These are phyloP conservation scores for Istiophorus platypterus DNA, from an alignment of 2,113 vertebrate genomes.

Conservation along the genomic window DNA sequence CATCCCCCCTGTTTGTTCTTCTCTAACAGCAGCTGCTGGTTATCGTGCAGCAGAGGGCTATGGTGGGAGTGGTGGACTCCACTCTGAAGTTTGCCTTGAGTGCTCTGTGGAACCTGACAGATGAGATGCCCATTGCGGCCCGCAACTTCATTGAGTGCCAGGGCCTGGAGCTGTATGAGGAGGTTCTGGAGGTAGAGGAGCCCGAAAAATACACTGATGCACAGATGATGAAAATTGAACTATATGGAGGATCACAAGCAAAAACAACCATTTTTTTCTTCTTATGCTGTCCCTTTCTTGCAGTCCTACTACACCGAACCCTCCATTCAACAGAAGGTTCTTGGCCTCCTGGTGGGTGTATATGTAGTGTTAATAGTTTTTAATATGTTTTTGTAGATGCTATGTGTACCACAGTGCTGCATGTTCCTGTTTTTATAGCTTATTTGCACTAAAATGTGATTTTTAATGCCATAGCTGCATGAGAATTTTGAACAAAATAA, in stretches of 20 bases:
- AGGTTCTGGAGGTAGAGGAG: constrained; percentile 90
- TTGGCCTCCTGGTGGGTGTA: constrained; percentile 92
- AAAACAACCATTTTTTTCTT: constrained; percentile 2
- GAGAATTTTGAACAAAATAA: neutral
- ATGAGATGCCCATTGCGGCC: constrained; percentile 92
- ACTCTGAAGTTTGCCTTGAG: constrained; percentile 94
- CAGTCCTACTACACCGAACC: constrained; percentile 92
- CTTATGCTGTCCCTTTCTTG: constrained; percentile 25
- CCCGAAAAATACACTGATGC: neutral
- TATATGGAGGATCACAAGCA: neutral
- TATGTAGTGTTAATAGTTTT: neutral
- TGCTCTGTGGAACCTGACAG: constrained; percentile 96
- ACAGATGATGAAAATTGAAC: neutral
- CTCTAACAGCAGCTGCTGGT: constrained; percentile 90
- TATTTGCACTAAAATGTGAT: neutral
- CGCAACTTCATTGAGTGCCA: constrained; percentile 93
- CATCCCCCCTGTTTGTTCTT: constrained; percentile 9
- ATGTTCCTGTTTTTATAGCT: constrained; percentile 1
- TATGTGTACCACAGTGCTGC: neutral
- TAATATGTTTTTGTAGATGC: neutral
- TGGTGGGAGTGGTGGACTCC: constrained; percentile 90
- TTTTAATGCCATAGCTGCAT: neutral
- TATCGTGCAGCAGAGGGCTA: constrained; percentile 94
- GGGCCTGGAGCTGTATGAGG: constrained; percentile 94
- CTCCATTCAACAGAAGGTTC: constrained; percentile 92